Evolutionary conservation across 2,888 invertebrate species (phyloP), one percentile per base, ranked within the genome.

Genomic region (Megamerina dolium): DNA sequence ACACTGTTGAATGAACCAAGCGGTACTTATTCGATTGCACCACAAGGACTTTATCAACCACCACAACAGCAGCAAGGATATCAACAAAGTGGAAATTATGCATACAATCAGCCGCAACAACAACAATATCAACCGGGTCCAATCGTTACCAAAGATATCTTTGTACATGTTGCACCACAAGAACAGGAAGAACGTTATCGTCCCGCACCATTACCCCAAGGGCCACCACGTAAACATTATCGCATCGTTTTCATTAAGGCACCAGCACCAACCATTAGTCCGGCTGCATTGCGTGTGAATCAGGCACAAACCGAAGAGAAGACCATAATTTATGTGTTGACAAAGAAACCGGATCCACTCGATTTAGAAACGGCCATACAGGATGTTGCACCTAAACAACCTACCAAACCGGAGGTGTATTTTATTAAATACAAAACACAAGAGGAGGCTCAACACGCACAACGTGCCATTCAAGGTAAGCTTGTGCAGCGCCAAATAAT

Each of bases 381-480:
- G 47, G 58, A 64, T 26, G 56, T 55, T 5, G 59, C 63, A 8
- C 64, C 68, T 14, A 60, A 60, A 38, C 60, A 56, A 37, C 66
- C 67, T 27, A 64, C 61, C 51, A 72, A 72, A 50, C 71, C 71
- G 23, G 71, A 71, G 55, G 71, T 71, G 18, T 70, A 66, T 55
- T 71, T 71, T 44, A 70, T 71, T 47, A 71, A 70, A 49, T 71
- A 71, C 56, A 70, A 70, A 43, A 70, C 69, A 1, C 62, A 68
- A 51, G 68, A 66, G 53, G 71, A 71, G 53, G 71, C 71, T 2
- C 62, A 58, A 29, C 64, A 66, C 58, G 71, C 70, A 12, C 70
- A 70, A 45, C 65, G 64, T 39, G 58, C 65, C 29, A 71, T 71
- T 51, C 70, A 71, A 68, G 70, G 70, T 70, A 50, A 45, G 53